Conservation (phyloP, 2,888 invertebrate genomes). For the Ectobius pallidus region DNA sequence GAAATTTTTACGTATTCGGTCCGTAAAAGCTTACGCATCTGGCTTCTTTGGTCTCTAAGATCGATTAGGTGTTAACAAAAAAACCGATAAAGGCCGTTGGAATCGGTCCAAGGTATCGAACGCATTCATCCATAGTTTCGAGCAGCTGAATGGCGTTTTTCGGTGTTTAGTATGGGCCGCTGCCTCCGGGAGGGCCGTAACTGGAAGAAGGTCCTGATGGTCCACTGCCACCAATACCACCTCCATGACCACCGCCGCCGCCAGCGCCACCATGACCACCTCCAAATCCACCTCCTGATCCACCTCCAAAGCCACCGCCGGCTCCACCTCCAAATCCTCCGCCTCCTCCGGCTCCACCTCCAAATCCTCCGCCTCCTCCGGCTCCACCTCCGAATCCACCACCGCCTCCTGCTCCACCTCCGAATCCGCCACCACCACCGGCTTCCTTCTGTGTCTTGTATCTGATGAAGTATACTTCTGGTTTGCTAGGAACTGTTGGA, state of each 20-base stretch:
- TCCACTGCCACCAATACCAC: conserved; percentile 45
- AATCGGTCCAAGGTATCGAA: not conserved
- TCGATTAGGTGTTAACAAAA: not conserved
- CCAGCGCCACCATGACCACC: conserved; percentile 47
- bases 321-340: conserved; percentile 47
- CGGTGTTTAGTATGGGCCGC: conserved; percentile 39
- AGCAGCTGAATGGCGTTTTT: conserved; percentile 27
- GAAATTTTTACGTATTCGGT: no score
- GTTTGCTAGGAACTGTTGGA: conserved; percentile 85
- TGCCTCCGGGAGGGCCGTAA: conserved; percentile 44
- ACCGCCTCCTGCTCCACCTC: conserved; percentile 55
- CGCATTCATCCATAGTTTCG: conserved; percentile 7
- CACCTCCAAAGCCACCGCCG: conserved; percentile 38
- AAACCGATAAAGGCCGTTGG: not conserved
- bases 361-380: conserved; percentile 49
- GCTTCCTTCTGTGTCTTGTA: conserved; percentile 70
- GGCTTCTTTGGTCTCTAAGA: not conserved
- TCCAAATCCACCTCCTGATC: conserved; percentile 45
- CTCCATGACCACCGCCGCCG: conserved; percentile 33
- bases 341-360: conserved; percentile 49
- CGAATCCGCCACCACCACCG: conserved; percentile 51
- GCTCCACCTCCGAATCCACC: conserved; percentile 51
- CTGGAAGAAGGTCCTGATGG: conserved; percentile 30
- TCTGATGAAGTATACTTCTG: conserved; percentile 89
- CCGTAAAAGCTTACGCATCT: no score